Conservation (phyloP, 2,113 vertebrate species). For the Actinemys pallida region DNA sequence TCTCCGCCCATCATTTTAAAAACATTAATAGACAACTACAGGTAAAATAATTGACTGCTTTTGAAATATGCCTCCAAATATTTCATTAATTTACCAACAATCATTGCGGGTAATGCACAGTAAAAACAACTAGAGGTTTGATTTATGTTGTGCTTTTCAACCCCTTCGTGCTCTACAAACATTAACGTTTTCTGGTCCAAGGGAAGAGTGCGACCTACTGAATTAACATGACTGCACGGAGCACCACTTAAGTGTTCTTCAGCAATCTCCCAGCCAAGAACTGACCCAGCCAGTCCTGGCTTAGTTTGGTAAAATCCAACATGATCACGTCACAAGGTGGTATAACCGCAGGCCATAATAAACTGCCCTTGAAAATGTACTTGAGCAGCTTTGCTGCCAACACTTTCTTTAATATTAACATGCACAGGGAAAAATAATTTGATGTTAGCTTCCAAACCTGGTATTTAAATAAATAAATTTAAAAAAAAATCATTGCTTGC, state of each 20-base stretch:
- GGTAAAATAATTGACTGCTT: background rate
- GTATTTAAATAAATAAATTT: constrained; percentile 22
- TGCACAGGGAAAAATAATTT: constrained; percentile 40
- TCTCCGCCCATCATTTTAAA: background rate
- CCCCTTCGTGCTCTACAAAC: background rate
- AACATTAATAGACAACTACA: background rate
- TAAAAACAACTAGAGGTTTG: background rate
- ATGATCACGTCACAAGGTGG: constrained; percentile 15
- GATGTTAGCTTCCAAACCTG: constrained; percentile 34
- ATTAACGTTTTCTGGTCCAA: background rate
- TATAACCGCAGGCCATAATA: constrained; percentile 22
- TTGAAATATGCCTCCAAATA: background rate
- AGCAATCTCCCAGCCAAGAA: constrained; percentile 10
- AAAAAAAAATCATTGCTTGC: background rate
- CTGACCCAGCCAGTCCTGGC: constrained; percentile 10
- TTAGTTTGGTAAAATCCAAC: constrained; percentile 36
- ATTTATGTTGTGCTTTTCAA: background rate
- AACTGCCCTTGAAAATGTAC: constrained; percentile 28
- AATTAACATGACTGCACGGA: background rate
- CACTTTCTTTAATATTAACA: constrained; percentile 51
- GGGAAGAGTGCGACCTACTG: background rate
- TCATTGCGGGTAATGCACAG: background rate
- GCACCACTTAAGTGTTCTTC: background rate
- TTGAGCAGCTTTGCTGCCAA: constrained; percentile 11
- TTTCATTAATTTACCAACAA: background rate